phyloP scores from a whole-genome alignment of 2,113 vertebrate species.

The Phrynosoma platyrhinos region DNA sequence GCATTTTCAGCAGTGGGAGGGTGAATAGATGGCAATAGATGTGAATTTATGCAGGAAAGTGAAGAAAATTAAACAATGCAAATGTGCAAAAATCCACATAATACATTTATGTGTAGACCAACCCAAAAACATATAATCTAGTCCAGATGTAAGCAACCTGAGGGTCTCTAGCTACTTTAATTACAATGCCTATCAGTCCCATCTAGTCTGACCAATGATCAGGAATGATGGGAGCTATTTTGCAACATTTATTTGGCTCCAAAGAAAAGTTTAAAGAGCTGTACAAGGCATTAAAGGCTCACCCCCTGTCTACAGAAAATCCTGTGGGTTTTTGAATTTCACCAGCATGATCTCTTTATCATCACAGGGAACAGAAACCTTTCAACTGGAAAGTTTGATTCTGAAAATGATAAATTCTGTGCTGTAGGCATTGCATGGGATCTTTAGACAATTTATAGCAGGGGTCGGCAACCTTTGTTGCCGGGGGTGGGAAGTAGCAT shows the following conservation, averaged over 20 bases:
- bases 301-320: neutral
- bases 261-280: neutral
- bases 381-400: neutral
- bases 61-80: no score
- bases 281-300: neutral
- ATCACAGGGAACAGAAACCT: neutral
- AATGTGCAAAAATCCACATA: no score
- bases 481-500: no score
- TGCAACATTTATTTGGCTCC: neutral
- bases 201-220: no score
- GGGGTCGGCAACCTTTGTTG: no score
- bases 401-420: neutral
- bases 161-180: neutral
- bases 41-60: no score
- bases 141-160: no score
- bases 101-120: no score
- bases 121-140: no score
- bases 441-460: neutral
- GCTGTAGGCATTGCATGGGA: neutral
- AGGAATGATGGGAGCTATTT: neutral
- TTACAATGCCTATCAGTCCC: no score
- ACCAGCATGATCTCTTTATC: neutral
- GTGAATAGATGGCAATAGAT: no score
- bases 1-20: no score
- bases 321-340: neutral